Conservation (phyloP, 2,888 invertebrate species). For the Drosophila peninsularis region DNA sequence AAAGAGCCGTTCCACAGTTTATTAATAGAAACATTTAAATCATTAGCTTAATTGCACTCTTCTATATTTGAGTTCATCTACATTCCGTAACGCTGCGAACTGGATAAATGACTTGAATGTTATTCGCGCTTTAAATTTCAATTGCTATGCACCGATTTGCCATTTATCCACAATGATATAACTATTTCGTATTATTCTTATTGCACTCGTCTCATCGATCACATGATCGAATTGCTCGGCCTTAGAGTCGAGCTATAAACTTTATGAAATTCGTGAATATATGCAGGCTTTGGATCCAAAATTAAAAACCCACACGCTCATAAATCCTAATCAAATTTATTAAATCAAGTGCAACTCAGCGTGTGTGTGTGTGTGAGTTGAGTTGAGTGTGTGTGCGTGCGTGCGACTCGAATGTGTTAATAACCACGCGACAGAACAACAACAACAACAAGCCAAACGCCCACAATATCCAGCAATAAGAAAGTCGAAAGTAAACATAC, state of each 20-base stretch:
- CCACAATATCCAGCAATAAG: conserved; percentile 65
- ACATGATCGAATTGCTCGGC: conserved; percentile 38
- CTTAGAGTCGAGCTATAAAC: conserved; percentile 23
- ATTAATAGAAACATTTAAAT: not conserved
- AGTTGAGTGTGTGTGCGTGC: conserved; percentile 27
- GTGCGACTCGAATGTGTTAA: conserved; percentile 56
- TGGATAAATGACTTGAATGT: conserved; percentile 1
- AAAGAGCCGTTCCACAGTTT: not conserved
- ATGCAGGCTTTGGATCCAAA: conserved; percentile 33
- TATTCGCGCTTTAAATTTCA: not conserved
- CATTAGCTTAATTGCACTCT: not conserved
- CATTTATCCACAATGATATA: conserved; percentile 10
- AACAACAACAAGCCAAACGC: conserved; percentile 55
- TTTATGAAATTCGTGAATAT: conserved; percentile 29
- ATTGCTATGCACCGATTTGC: conserved; percentile 12
- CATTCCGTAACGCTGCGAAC: not conserved
- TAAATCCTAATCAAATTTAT: conserved; percentile 83
- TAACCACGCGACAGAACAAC: conserved; percentile 43
- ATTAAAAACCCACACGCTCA: conserved; percentile 54
- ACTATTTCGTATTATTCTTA: not conserved
- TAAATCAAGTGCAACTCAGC: conserved; percentile 75
- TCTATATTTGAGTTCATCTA: not conserved
- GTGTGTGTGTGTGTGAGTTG: not conserved
- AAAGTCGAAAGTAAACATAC: conserved; percentile 41
- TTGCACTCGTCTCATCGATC: conserved; percentile 27